Conservation (phyloP, 2,888 invertebrate species). For the Xiphydria camelus region DNA sequence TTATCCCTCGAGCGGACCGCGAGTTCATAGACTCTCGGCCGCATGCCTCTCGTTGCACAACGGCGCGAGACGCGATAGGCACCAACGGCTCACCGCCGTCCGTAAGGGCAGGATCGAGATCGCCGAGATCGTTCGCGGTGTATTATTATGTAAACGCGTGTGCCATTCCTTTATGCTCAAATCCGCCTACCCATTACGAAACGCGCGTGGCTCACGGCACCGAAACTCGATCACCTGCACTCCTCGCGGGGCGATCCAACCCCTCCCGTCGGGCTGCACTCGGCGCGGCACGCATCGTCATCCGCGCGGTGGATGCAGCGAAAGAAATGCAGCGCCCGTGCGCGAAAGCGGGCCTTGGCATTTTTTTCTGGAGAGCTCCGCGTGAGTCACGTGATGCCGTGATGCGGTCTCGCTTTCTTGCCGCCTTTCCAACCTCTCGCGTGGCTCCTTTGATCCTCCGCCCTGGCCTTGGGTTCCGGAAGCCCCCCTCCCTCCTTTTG, state of each 20-base stretch:
- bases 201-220: constrained; percentile 23
- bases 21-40: no score
- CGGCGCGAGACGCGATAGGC: not conserved
- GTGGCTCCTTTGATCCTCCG: no score
- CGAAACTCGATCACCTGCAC: constrained; percentile 30
- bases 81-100: not conserved
- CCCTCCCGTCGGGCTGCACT: not conserved
- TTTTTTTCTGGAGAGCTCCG: no score
- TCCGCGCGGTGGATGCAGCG: not conserved
- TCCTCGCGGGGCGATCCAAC: not conserved
- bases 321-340: constrained; percentile 19
- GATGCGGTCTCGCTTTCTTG: no score
- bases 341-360: constrained; percentile 29
- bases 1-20: no score
- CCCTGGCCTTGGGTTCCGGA: no score
- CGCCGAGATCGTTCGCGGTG: no score
- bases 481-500: no score
- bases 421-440: no score
- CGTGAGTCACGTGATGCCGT: no score
- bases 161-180: constrained; percentile 14
- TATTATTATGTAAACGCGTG: constrained; percentile 16
- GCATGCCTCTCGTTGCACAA: not conserved
- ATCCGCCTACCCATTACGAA: constrained; percentile 27
- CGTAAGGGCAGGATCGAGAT: not conserved
- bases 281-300: not conserved